phyloP scores from a whole-genome alignment of 2,113 vertebrate species.

The Trichechus manatus region DNA sequence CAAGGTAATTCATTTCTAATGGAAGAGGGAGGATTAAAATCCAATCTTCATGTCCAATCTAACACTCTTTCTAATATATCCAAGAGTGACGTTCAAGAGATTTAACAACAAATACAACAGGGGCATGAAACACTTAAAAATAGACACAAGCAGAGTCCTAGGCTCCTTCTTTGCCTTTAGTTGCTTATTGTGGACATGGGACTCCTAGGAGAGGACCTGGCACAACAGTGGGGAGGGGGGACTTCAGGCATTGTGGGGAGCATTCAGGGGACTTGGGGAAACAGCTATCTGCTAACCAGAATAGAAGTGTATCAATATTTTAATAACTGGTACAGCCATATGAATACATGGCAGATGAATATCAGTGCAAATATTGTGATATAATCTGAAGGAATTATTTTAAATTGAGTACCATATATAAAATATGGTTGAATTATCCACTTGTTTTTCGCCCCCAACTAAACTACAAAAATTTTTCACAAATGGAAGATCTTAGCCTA shows the following conservation, averaged over 20 bases:
- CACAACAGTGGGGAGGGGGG: not conserved
- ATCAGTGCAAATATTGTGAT: not conserved
- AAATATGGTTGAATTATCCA: not conserved
- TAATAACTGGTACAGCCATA: not conserved
- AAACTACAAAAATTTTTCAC: not conserved
- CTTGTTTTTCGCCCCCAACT: not conserved
- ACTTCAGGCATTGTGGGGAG: not conserved
- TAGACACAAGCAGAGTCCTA: not conserved
- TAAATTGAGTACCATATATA: not conserved
- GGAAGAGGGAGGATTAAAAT: not conserved
- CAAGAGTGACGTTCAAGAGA: not conserved
- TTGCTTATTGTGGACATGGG: not conserved
- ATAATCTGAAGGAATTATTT: not conserved
- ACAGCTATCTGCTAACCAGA: not conserved
- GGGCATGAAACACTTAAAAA: not conserved
- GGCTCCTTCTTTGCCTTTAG: not conserved
- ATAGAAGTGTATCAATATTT: not conserved
- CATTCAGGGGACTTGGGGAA: not conserved
- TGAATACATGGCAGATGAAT: not conserved
- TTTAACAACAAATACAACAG: slow-evolving; percentile 5
- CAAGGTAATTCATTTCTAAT: not conserved
- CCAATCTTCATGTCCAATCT: not conserved
- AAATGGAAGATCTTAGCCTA: not conserved
- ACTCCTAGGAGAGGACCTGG: not conserved
- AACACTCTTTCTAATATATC: not conserved